Percentiles rank a stretch among this genome's conserved stretches.
phyloP scores from a whole-genome alignment of 2,888 invertebrate genomes.

The Lochmaea capreae region DNA sequence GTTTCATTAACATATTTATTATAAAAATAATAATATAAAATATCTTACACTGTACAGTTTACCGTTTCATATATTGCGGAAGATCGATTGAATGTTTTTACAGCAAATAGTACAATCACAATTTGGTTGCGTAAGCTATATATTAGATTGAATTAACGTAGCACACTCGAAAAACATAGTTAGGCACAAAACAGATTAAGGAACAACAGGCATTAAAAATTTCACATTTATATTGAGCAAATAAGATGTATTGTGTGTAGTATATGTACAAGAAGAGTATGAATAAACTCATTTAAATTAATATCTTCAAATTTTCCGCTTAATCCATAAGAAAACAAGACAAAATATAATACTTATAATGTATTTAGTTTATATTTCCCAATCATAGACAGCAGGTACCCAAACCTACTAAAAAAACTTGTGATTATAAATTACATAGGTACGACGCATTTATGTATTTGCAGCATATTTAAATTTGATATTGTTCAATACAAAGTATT shows the following conservation, averaged over 20 bases:
- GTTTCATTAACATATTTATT: constrained; percentile 45
- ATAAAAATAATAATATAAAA: constrained; percentile 50
- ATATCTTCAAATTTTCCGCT: not conserved
- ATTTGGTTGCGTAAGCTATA: constrained; percentile 12
- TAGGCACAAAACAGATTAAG: too few relatives aligned
- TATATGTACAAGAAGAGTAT: not conserved
- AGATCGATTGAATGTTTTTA: constrained; percentile 31
- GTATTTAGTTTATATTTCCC: not conserved
- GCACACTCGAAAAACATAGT: not conserved
- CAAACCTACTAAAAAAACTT: constrained; percentile 4
- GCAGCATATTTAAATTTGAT: too few relatives aligned
- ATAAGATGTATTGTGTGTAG: not conserved
- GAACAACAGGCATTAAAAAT: not conserved
- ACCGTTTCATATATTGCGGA: constrained; percentile 35
- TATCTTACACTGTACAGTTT: constrained; percentile 53
- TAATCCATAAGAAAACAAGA: not conserved
- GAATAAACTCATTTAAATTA: not conserved
- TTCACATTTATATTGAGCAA: not conserved
- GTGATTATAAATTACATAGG: not conserved
- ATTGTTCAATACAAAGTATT: too few relatives aligned
- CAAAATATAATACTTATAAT: not conserved
- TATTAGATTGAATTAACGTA: not conserved
- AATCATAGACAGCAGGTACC: not conserved
- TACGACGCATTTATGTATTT: too few relatives aligned
- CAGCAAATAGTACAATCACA: constrained; percentile 28